A percentile compares a stretch with the other conserved stretches of the same genome.
These are phyloP conservation scores for Barypeithes pellucidus DNA, from an alignment of 2,888 invertebrate genomes.

Conservation along the genomic window DNA sequence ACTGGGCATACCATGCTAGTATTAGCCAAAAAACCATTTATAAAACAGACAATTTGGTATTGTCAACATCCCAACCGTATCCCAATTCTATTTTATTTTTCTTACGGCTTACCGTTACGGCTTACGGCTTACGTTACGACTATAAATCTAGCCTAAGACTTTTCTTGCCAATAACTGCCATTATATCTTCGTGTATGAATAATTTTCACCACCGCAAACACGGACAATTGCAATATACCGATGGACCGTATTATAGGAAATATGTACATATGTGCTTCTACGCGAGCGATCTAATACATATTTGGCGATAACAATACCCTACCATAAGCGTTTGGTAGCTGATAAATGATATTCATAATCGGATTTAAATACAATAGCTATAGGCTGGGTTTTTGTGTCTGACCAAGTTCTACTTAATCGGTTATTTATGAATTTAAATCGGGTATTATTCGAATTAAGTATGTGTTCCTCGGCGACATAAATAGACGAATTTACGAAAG, in stretches of 20 bases:
- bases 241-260: neutral
- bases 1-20: too few relatives aligned
- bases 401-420: slow-evolving; percentile 10
- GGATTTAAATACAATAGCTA: slow-evolving; percentile 22
- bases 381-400: slow-evolving; percentile 9
- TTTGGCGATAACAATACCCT: neutral
- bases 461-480: neutral
- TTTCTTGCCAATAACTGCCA: too few relatives aligned
- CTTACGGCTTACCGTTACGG: too few relatives aligned
- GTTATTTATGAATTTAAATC: slow-evolving; percentile 21
- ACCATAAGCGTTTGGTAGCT: neutral
- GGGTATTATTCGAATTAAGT: slow-evolving; percentile 1
- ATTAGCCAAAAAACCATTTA: too few relatives aligned
- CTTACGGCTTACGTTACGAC: too few relatives aligned
- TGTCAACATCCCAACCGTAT: too few relatives aligned
- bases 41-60: too few relatives aligned
- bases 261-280: neutral
- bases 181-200: too few relatives aligned
- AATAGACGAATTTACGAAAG: slow-evolving; percentile 1
- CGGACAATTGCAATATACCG: neutral
- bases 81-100: too few relatives aligned
- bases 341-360: slow-evolving; percentile 20
- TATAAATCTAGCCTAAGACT: too few relatives aligned
- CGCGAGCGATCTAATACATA: neutral
- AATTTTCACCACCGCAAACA: too few relatives aligned